Evolutionary conservation across 1,140 invertebrate species (phyloP).

Genomic region (Chionoecetes opilio): DNA sequence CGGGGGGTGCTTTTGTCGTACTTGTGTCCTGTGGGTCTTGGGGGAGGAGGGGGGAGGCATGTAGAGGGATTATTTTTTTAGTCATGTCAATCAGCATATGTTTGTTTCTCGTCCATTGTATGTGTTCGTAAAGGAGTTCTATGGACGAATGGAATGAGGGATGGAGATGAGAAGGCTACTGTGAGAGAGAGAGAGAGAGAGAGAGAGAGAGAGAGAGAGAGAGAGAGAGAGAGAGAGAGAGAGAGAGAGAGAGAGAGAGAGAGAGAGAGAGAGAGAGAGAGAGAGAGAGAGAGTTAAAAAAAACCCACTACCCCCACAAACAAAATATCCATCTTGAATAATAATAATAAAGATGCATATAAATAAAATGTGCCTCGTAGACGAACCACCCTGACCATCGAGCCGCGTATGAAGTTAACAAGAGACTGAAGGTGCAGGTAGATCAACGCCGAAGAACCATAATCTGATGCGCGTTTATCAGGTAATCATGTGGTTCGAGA

Average conservation of each 20-base stretch:
- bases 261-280: conserved; percentile 33
- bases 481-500: background rate
- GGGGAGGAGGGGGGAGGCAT: no score
- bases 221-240: conserved; percentile 3
- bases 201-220: conserved; percentile 30
- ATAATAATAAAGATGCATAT: background rate
- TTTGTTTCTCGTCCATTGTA: no score
- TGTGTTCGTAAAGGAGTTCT: no score
- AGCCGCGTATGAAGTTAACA: background rate
- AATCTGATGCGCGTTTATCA: background rate
- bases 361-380: background rate
- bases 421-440: background rate
- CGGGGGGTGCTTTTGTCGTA: no score
- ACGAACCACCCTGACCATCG: background rate
- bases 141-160: no score
- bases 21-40: no score
- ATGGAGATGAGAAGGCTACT: background rate
- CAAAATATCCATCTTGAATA: background rate
- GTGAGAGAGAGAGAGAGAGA: background rate
- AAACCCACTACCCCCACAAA: background rate
- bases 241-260: background rate
- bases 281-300: background rate
- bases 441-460: background rate
- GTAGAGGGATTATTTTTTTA: no score
- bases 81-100: no score